Conservation (phyloP, 2,888 invertebrate genomes). For the Mycogona germanica region DNA sequence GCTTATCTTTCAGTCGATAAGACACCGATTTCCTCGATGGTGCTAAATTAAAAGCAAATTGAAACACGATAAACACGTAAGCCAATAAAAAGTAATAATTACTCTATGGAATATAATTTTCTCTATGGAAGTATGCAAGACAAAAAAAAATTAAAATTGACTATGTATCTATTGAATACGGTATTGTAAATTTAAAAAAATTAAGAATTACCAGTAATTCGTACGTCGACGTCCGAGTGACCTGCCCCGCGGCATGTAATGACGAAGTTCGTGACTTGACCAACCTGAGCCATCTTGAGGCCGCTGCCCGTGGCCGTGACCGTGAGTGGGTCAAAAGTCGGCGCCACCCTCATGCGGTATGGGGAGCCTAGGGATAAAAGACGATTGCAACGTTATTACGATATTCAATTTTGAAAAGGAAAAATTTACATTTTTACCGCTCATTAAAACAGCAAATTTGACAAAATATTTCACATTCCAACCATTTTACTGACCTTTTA, state of each 20-base stretch:
- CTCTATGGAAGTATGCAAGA: not conserved
- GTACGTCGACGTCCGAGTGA: constrained; percentile 40
- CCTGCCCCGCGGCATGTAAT: constrained; percentile 38
- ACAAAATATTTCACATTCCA: constrained; percentile 4
- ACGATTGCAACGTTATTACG: too few relatives aligned
- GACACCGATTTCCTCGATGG: constrained; percentile 34
- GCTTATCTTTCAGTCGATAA: constrained; percentile 29
- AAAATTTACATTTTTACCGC: constrained; percentile 1
- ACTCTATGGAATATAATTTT: not conserved
- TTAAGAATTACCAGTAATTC: constrained; percentile 37
- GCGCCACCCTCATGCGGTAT: constrained; percentile 29
- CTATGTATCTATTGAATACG: too few relatives aligned
- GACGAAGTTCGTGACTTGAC: constrained; percentile 44
- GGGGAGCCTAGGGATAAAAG: constrained; percentile 33
- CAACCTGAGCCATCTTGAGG: constrained; percentile 46
- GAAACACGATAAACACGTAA: constrained; percentile 5
- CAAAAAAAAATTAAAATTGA: not conserved
- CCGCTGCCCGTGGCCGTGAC: constrained; percentile 48
- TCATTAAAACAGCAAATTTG: constrained; percentile 1
- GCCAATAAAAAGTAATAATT: constrained; percentile 5
- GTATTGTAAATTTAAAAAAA: not conserved
- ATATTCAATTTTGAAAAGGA: not conserved
- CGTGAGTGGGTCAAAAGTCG: constrained; percentile 38
- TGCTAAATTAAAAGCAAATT: constrained; percentile 32
- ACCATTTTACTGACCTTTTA: constrained; percentile 43